These are phyloP conservation scores for Tridacna gigas DNA, from an alignment of 2,888 invertebrate species.

Conservation along the genomic window DNA sequence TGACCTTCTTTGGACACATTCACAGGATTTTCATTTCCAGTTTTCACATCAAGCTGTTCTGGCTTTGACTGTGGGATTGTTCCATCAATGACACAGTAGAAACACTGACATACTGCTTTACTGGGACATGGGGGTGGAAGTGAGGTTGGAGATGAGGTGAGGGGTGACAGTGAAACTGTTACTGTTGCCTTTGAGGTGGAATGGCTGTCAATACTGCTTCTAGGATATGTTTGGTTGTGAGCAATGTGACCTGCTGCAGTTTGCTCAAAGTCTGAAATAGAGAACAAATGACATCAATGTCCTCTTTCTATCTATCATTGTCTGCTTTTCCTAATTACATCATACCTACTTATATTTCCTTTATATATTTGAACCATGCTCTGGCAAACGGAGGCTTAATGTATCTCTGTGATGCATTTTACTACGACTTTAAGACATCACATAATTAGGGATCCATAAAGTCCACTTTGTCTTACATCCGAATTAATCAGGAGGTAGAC, in stretches of 20 bases:
- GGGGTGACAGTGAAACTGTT: neutral
- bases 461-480: too few relatives aligned
- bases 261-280: constrained; percentile 2
- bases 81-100: neutral
- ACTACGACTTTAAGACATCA: too few relatives aligned
- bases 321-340: too few relatives aligned
- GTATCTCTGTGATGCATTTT: too few relatives aligned
- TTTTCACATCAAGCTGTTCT: neutral
- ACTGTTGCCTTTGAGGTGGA: neutral
- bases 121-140: neutral
- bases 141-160: too few relatives aligned
- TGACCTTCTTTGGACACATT: neutral
- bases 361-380: neutral
- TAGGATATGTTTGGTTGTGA: neutral
- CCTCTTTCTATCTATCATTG: neutral
- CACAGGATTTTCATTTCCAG: neutral
- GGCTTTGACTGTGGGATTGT: neutral
- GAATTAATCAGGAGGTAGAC: too few relatives aligned
- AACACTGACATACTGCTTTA: neutral
- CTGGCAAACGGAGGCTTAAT: too few relatives aligned
- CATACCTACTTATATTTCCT: too few relatives aligned
- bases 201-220: neutral
- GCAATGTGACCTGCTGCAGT: too few relatives aligned
- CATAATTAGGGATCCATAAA: too few relatives aligned
- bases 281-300: neutral